phyloP scores from a whole-genome alignment of 2,113 vertebrate genomes.

The Psephotus haematonotus region DNA sequence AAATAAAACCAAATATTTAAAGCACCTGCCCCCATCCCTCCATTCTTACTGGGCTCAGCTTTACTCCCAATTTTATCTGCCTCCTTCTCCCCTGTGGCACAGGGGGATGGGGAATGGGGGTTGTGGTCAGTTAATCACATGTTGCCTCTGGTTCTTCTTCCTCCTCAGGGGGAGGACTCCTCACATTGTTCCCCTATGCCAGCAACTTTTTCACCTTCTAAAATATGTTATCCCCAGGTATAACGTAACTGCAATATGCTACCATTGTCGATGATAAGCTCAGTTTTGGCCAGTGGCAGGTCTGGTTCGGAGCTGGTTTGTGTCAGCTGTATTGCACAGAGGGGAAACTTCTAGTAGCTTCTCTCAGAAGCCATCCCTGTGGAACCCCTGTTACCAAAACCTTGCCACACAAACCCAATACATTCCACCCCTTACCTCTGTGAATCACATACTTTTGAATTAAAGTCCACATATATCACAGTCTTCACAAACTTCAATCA shows the following conservation, averaged over 20 bases:
- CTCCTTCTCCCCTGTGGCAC: neutral
- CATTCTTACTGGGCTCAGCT: neutral
- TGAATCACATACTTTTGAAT: neutral
- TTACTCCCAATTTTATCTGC: neutral
- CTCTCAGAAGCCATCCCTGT: neutral
- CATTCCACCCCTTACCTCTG: neutral
- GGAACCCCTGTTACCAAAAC: neutral
- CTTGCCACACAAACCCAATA: neutral
- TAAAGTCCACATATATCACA: neutral
- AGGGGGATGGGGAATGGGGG: neutral
- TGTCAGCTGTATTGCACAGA: neutral
- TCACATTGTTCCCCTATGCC: too few species aligned
- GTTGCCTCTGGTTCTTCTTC: neutral
- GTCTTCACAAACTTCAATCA: neutral
- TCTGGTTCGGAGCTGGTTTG: accelerated
- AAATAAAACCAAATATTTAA: neutral
- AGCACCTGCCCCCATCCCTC: accelerated
- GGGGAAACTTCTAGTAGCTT: neutral
- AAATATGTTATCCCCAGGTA: too few species aligned
- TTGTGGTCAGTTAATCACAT: neutral
- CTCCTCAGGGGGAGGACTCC: neutral
- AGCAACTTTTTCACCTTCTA: neutral
- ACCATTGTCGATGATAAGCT: accelerated
- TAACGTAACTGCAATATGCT: too few species aligned
- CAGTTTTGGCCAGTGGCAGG: accelerated